These are phyloP conservation scores for Stenodera caucasica DNA, from an alignment of 2,888 invertebrate species.

Conservation along the genomic window DNA sequence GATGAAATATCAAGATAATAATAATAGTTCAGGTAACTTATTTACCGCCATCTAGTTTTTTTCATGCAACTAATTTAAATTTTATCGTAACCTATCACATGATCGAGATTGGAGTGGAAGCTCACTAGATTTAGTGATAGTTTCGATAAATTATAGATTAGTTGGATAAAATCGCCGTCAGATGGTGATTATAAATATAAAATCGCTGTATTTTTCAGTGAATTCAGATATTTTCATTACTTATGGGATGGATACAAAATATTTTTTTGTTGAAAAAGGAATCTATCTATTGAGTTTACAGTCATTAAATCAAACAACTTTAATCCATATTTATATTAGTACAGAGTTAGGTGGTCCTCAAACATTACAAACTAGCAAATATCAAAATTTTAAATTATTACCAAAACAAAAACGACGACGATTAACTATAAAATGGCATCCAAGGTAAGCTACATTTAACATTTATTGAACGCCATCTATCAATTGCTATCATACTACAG, in stretches of 20 bases:
- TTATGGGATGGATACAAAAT: conserved; percentile 34
- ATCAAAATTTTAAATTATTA: conserved; percentile 42
- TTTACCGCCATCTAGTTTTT: background rate
- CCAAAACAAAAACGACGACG: conserved; percentile 44
- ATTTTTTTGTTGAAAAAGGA: conserved; percentile 31
- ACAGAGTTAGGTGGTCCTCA: conserved; percentile 51
- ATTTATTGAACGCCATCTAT: conserved; percentile 3
- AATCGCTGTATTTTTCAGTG: too few relatives aligned
- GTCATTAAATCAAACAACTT: conserved; percentile 40
- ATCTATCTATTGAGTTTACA: conserved; percentile 35
- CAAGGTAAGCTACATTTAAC: conserved; percentile 44
- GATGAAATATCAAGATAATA: conserved; percentile 28
- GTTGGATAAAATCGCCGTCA: too few relatives aligned
- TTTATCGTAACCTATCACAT: too few relatives aligned
- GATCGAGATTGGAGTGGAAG: too few relatives aligned
- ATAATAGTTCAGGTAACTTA: conserved; percentile 18
- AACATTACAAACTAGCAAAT: conserved; percentile 38
- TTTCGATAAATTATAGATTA: too few relatives aligned
- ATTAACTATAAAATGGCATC: conserved; percentile 50
- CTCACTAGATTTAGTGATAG: too few relatives aligned
- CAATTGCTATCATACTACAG: too few relatives aligned
- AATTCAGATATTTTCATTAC: conserved; percentile 17
- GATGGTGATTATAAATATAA: too few relatives aligned
- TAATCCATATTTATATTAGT: conserved; percentile 51
- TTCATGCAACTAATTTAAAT: too few relatives aligned